These are phyloP conservation scores for Salvator merianae DNA, from an alignment of 2,113 vertebrate genomes.

Conservation along the genomic window DNA sequence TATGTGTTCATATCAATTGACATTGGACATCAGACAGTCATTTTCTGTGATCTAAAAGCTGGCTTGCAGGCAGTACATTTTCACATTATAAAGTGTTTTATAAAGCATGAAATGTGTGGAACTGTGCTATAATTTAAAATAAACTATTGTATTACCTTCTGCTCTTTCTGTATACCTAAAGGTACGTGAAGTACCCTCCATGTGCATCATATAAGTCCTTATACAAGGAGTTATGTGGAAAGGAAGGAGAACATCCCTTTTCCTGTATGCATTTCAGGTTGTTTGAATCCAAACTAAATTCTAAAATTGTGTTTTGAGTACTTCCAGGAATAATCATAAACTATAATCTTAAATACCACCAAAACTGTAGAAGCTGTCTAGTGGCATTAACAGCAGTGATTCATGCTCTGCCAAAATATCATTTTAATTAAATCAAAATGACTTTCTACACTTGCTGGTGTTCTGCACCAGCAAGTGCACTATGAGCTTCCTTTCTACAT, in stretches of 20 bases:
- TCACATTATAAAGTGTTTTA: constrained; percentile 58
- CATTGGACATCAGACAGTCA: constrained; percentile 39
- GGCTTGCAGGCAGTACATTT: constrained; percentile 58
- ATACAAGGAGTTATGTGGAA: not conserved
- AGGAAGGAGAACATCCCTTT: not conserved
- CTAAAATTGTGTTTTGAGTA: not conserved
- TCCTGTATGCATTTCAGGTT: not conserved
- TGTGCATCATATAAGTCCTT: too few species aligned
- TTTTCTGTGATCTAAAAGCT: constrained; percentile 48
- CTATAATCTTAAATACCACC: not conserved
- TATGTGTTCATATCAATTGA: constrained; percentile 38
- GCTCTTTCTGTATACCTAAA: not conserved
- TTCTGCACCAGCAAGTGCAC: too few species aligned
- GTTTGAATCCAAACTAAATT: not conserved
- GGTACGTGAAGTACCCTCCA: not conserved
- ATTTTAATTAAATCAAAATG: too few species aligned
- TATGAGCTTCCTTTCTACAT: too few species aligned
- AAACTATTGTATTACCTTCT: constrained; percentile 18
- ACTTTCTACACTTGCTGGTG: too few species aligned
- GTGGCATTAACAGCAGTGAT: not conserved
- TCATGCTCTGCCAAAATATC: too few species aligned
- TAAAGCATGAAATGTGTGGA: constrained; percentile 56
- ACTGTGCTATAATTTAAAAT: constrained; percentile 52
- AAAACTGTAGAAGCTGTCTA: not conserved
- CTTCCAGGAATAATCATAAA: not conserved